Percentiles rank a stretch among this genome's conserved stretches.
Evolutionary conservation across 2,797 vertebrate genomes (phyloP).

Genomic region (Hydrolagus colliei): DNA sequence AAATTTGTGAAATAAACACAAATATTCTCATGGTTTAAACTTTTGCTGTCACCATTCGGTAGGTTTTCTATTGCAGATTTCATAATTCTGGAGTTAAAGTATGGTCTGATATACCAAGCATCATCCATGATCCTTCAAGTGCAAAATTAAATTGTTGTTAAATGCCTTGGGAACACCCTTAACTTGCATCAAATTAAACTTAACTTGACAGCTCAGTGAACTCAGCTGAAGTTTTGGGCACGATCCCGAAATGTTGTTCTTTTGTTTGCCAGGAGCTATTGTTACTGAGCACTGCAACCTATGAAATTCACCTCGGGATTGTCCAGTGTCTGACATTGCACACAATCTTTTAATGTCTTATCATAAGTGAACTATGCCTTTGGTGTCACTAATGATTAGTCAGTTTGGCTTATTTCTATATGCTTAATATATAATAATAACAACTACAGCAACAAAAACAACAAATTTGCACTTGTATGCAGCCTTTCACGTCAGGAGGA

Average conservation of each 20-base stretch:
- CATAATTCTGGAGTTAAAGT: neutral
- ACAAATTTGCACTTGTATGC: too few species aligned
- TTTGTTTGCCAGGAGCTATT: neutral
- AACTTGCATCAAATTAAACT: constrained; percentile 1
- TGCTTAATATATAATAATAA: too few species aligned
- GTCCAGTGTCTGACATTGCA: too few species aligned
- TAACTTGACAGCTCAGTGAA: constrained; percentile 4
- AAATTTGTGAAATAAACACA: too few species aligned
- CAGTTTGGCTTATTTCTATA: neutral
- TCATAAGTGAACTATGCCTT: neutral
- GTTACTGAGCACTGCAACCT: neutral
- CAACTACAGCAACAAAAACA: too few species aligned
- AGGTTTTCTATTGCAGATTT: neutral
- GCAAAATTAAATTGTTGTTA: neutral
- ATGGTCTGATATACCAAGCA: neutral
- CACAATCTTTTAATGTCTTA: neutral
- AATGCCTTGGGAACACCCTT: neutral
- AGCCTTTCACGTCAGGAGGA: too few species aligned
- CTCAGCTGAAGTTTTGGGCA: neutral
- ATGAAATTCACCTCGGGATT: neutral
- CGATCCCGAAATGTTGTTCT: neutral
- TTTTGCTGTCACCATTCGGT: constrained; percentile 2
- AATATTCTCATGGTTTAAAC: neutral
- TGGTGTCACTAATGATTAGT: neutral
- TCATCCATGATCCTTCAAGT: neutral